Conservation (phyloP, 2,113 vertebrate genomes). For the Laticauda laticaudata region DNA sequence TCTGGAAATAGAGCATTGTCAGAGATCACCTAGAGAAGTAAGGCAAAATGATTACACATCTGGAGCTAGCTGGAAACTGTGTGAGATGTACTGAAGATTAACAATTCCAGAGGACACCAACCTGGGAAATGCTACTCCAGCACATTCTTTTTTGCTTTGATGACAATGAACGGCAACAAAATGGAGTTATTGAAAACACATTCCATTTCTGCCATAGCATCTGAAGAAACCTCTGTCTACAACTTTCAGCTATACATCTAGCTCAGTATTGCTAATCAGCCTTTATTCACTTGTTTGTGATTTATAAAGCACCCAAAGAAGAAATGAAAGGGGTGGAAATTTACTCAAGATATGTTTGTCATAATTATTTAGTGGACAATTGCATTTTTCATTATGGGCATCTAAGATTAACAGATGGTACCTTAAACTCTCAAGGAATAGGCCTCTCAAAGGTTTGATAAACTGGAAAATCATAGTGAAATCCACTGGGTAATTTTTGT, state of each 20-base stretch:
- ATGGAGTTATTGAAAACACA: neutral
- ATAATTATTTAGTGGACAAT: conserved; percentile 38
- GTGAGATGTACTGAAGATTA: neutral
- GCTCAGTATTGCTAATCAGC: neutral
- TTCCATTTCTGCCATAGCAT: neutral
- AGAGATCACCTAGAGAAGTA: neutral
- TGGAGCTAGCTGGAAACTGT: neutral
- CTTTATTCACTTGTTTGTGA: neutral
- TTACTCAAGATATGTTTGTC: neutral
- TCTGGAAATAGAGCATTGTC: neutral
- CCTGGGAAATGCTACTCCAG: neutral
- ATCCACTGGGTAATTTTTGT: conserved; percentile 21
- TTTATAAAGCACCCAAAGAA: neutral
- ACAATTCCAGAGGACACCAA: neutral
- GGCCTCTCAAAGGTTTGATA: conserved; percentile 31
- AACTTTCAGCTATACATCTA: neutral
- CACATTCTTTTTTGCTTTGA: too few relatives aligned
- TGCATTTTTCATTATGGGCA: conserved; percentile 26
- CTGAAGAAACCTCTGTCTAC: neutral
- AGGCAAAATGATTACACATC: neutral
- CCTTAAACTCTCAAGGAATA: conserved; percentile 15
- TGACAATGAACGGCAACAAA: neutral
- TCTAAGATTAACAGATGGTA: conserved; percentile 45
- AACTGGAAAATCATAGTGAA: conserved; percentile 29
- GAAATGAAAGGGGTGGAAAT: conserved; percentile 27